These are phyloP conservation scores for Ylistrum balloti DNA, from an alignment of 1,140 invertebrate species.

Conservation along the genomic window DNA sequence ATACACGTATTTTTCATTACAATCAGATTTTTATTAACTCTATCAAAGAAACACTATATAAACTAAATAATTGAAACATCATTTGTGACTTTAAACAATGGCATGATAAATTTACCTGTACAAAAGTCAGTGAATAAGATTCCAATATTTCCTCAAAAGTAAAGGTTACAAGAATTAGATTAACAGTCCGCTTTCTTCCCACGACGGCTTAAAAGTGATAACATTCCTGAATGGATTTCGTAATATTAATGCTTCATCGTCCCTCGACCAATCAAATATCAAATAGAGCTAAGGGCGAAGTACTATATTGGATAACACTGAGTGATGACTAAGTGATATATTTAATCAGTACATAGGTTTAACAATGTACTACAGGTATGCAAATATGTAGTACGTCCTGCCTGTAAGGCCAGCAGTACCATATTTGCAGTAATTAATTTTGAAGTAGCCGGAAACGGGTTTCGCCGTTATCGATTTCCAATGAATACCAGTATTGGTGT, in stretches of 20 bases:
- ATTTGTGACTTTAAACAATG: no score
- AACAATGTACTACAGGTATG: neutral
- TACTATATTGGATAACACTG: neutral
- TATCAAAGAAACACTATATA: no score
- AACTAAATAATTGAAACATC: no score
- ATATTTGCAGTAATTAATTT: neutral
- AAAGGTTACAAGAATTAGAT: neutral
- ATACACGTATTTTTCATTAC: no score
- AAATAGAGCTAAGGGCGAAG: neutral
- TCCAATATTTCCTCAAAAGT: neutral
- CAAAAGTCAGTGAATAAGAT: neutral
- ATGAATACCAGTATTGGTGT: neutral
- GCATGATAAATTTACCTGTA: neutral
- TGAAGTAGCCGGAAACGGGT: neutral
- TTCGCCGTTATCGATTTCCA: neutral
- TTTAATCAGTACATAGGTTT: neutral
- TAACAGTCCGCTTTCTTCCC: neutral
- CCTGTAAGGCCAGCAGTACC: neutral
- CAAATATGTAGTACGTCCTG: neutral
- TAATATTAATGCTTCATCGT: slow-evolving; percentile 6
- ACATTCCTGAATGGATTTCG: neutral
- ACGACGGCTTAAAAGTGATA: neutral
- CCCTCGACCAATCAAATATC: neutral
- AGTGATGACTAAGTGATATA: neutral
- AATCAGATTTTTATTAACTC: no score